These are phyloP conservation scores for Calycopis cecrops DNA, from an alignment of 1,140 invertebrate species.

Conservation along the genomic window DNA sequence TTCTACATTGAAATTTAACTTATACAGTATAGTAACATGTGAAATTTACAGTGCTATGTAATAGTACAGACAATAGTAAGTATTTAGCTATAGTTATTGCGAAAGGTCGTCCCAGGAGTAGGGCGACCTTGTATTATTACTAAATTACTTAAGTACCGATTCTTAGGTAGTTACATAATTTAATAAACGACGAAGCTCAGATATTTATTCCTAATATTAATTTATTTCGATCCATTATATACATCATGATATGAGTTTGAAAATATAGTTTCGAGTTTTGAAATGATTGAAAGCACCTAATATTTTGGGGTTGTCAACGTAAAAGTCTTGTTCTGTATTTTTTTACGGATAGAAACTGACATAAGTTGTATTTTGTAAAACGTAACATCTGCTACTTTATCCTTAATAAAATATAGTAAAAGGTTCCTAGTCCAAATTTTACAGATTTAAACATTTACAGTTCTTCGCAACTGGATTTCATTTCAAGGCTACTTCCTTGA, in stretches of 20 bases:
- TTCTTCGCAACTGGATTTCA: no score
- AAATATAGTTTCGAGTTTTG: constrained; percentile 27
- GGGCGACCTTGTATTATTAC: constrained; percentile 53
- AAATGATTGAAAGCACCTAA: constrained; percentile 3
- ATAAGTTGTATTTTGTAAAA: no score
- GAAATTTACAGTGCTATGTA: constrained; percentile 68
- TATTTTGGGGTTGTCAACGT: not conserved
- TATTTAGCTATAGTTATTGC: constrained; percentile 72
- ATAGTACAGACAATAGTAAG: constrained; percentile 69
- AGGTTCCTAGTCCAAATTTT: no score
- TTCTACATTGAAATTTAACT: constrained; percentile 68
- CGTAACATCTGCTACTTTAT: no score
- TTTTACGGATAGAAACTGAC: not conserved
- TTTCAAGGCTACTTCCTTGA: no score
- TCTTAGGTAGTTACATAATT: constrained; percentile 55
- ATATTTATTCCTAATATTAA: constrained; percentile 65
- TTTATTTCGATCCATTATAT: constrained; percentile 61
- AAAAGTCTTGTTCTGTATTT: not conserved
- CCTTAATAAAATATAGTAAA: no score
- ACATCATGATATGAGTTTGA: constrained; percentile 67
- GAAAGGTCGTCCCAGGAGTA: constrained; percentile 48
- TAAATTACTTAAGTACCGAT: constrained; percentile 65
- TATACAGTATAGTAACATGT: constrained; percentile 69
- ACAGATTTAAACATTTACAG: no score
- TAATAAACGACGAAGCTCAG: constrained; percentile 71